Base-by-base conservation (phyloP, 2,888 invertebrate species). In the Metellina segmentata region DNA sequence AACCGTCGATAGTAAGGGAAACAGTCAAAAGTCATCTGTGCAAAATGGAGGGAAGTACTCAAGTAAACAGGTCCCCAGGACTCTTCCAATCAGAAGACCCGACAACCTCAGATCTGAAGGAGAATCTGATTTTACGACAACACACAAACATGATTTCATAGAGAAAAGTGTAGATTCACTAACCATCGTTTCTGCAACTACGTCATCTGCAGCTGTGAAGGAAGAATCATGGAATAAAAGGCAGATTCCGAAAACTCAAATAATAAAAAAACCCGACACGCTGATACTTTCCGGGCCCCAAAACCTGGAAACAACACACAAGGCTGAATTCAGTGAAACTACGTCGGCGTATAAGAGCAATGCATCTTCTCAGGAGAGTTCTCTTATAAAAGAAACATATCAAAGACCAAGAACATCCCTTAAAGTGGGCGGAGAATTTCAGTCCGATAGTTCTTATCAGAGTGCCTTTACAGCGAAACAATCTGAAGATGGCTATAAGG, bases 51-150 rank as follows among this genome's bases (percentile, higher is more conserved):
- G 20, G 19, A 78, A n/a, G 6, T 90, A 86, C 90, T 83, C 83
- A 13, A n/a, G 75, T 6, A 89, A 92, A 16, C 89, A 92, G 7
- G 61, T 89, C 16, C 85, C 92, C 11, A 93, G 89, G 52, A 93
- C 93, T 49, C 71, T 49, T n/a, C 87, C 85, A 2, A 90, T 85
- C 11, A 89, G 69, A 71, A 90, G 86, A 11, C 81, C 85, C 48
- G 93, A 93, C 85, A 93, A 93, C 72, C 85, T 93, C 0, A 89
- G 86, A 49, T 20, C 83, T 6, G 93, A 93, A 78, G 93, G 93
- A 0, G 19, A 34, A 8, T 87, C 90, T 77, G 93, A 93, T 74
- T 86, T 93, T 81, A 86, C 89, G 70, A 93, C 93, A 6, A 85
- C 82, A 7, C 88, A 90, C 51, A 83, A 92, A 34, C 72, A 53